These are phyloP conservation scores for Lerista edwardsae DNA, from an alignment of 2,797 vertebrate species.

Conservation along the genomic window DNA sequence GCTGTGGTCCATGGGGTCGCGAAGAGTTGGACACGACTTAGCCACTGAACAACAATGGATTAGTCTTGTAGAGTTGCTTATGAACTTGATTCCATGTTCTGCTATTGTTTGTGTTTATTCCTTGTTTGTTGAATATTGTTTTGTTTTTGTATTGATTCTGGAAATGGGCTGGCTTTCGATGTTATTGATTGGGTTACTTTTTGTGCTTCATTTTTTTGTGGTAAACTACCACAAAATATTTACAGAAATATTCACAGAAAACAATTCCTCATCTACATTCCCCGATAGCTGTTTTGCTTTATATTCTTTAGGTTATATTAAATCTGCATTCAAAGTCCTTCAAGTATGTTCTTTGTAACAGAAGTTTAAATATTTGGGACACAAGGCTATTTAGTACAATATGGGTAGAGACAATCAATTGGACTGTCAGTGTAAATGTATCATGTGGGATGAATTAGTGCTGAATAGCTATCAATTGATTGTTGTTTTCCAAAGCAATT, in stretches of 20 bases:
- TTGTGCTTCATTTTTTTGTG: background rate
- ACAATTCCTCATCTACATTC: background rate
- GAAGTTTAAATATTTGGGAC: background rate
- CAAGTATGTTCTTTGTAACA: background rate
- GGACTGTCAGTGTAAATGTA: background rate
- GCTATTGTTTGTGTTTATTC: too few species aligned
- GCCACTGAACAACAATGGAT: too few species aligned
- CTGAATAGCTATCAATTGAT: background rate
- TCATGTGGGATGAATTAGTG: background rate
- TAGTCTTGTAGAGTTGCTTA: too few species aligned
- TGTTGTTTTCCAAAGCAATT: background rate
- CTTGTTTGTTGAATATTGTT: too few species aligned
- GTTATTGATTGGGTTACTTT: too few species aligned
- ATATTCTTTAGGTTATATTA: background rate
- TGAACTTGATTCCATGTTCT: too few species aligned
- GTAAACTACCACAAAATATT: too few species aligned
- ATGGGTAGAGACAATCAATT: background rate
- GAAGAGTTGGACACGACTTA: too few species aligned
- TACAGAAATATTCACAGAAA: too few species aligned
- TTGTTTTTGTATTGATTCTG: too few species aligned
- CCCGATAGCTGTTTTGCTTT: background rate
- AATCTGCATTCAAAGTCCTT: background rate
- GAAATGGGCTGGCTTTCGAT: background rate
- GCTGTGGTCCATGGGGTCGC: too few species aligned
- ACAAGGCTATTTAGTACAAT: background rate